Base-by-base conservation (phyloP, 2,797 vertebrate species). In the Poeciliopsis infans region DNA sequence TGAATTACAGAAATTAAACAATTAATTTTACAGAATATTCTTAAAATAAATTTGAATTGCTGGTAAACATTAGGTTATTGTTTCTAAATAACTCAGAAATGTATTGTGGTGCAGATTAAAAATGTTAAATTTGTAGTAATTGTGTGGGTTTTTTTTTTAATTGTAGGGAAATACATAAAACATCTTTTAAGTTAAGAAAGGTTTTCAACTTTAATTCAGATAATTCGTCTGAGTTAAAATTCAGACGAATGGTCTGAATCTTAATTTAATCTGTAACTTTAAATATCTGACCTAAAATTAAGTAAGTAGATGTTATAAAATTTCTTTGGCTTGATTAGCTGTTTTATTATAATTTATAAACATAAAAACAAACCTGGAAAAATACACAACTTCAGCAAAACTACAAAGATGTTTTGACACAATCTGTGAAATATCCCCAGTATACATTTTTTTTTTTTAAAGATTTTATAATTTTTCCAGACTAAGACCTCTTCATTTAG, bases 311-410 rank as follows among this genome's bases (percentile, higher is more conserved):
- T 28, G 33, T 47, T 66, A 36, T 71, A 76, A 79, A 8, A 61
- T 64, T 12, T 25, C 59, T 5, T 61, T 74, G 66, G 78, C 39
- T 53, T 76, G 2, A 59, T 79, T 71, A 77, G 76, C 33, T 76
- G 31, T 83, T 74, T 79, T 2, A 70, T 83, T 78, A 13, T 43
- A 82, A 18, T 78, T 33, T 7, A 57, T 23, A 59, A 59, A 59
- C 28, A 59, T 59, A 16, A 28, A 31, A 55, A 11, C 8, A 10
- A 46, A 45, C 20, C n/a, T 33, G 12, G 16, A 71, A 47, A 46
- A 13, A 57, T 57, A 57, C 55, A 28, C 11, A 28, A 28, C n/a
- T 2, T 15, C 12, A 71, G 64, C 12, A 74, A 55, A 66, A 57
- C 13, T 8, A 20, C 12, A n/a, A 39, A 7, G 0, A 7, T 15